Evolutionary conservation across 2,797 vertebrate species (phyloP), one percentile per base, ranked within the genome.

Genomic region (Scarus forsteni): DNA sequence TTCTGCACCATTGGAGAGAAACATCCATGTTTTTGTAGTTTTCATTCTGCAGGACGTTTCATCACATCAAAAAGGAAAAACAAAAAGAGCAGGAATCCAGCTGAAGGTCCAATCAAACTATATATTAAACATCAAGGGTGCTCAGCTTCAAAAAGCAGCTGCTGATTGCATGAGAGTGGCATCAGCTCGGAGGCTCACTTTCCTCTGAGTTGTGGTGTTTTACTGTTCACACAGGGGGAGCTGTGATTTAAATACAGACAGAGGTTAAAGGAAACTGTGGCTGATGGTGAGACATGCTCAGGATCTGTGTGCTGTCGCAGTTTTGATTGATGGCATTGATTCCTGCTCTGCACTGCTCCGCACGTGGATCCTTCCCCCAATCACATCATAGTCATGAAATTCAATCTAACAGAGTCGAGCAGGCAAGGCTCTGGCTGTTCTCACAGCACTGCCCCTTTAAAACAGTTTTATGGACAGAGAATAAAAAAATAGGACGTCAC

Each of bases 311-410:
- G 53, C 53, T 38, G 45, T 61, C 60, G 50, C 3, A 53, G 60
- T 62, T 60, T 42, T 73, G 84, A 87, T 78, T n/a, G 75, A 80
- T 83, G 49, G 40, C 36, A 81, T 68, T 59, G 81, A 69, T 77
- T 84, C 64, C 34, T 19, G 43, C 2, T 59, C 56, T 16, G 63
- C 57, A 18, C 74, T 44, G 59, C 12, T 0, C 15, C 64, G 65
- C 74, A 69, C 11, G 15, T 27, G 52, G 61, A 50, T 77, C 35
- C 39, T 60, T 67, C 50, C 63, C 57, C 76, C 71, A 77, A 80
- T 80, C 60, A 62, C 59, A 86, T 85, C 70, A 75, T n/a, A 4
- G 67, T 56, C 36, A 0, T 63, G 70, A 68, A 86, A 86, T 77
- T 58, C 51, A 77, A 85, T 83, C 51, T 56, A 14, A 34, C 56